Percentiles rank a stretch among this genome's conserved stretches.
phyloP scores from a whole-genome alignment of 2,113 vertebrate genomes.

The Odobenus rosmarus region DNA sequence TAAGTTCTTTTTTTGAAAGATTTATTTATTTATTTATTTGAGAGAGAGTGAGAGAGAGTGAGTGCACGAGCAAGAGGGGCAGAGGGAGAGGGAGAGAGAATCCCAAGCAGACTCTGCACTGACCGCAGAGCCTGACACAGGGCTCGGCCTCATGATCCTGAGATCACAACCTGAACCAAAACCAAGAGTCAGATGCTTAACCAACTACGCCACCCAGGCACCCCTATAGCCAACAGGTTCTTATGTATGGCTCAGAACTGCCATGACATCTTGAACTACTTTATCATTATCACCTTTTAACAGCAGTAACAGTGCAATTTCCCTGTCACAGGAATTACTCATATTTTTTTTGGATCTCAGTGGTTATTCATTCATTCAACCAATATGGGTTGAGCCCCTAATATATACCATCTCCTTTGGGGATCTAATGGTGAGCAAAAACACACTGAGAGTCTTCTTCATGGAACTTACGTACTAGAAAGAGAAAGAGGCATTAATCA shows the following conservation, averaged over 20 bases:
- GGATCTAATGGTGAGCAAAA: conserved; percentile 3
- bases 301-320: not conserved
- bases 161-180: not conserved
- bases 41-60: too few species aligned
- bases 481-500: not conserved
- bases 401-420: not conserved
- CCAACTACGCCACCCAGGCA: not conserved
- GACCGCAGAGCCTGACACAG: not conserved
- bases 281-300: not conserved
- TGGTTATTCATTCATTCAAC: not conserved
- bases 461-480: not conserved
- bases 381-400: not conserved
- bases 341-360: not conserved
- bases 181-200: not conserved
- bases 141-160: not conserved
- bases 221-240: not conserved
- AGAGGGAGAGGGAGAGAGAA: not conserved
- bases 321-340: not conserved
- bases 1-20: not conserved
- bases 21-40: not conserved
- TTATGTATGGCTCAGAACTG: not conserved
- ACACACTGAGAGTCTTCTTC: not conserved
- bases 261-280: not conserved
- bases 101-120: not conserved
- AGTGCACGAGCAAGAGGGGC: not conserved